Conservation (phyloP, 2,888 invertebrate genomes). For the Conistra vaccinii region DNA sequence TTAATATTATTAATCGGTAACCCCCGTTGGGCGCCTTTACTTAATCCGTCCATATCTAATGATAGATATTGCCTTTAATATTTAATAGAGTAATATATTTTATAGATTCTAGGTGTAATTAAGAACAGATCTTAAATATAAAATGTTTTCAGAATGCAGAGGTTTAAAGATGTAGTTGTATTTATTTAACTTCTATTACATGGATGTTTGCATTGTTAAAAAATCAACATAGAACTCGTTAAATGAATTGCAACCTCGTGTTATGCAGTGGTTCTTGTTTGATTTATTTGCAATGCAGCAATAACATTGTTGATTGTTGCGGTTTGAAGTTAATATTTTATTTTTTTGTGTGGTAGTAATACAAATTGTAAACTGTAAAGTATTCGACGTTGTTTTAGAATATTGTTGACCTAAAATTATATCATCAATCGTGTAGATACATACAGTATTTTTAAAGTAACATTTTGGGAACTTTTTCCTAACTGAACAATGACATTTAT, state of each 20-base stretch:
- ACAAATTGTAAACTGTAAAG: constrained; percentile 71
- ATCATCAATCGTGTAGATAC: constrained; percentile 63
- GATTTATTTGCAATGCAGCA: constrained; percentile 71
- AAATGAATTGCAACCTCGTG: constrained; percentile 33
- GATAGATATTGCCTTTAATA: constrained; percentile 91
- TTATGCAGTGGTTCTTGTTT: constrained; percentile 47
- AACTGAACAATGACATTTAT: constrained; percentile 47
- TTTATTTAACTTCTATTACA: constrained; percentile 77
- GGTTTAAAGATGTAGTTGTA: constrained; percentile 84
- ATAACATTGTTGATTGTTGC: constrained; percentile 81
- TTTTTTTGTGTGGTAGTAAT: constrained; percentile 78
- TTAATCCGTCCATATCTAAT: constrained; percentile 90
- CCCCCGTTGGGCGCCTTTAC: constrained; percentile 89
- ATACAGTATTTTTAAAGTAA: constrained; percentile 70
- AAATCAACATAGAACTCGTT: constrained; percentile 62
- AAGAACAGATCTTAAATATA: constrained; percentile 85
- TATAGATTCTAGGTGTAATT: constrained; percentile 87
- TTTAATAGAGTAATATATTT: constrained; percentile 91
- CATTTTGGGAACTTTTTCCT: constrained; percentile 57
- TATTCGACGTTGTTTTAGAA: constrained; percentile 76
- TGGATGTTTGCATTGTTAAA: constrained; percentile 67
- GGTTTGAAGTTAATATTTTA: constrained; percentile 79
- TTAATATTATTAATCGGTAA: constrained; percentile 89
- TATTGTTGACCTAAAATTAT: constrained; percentile 72
- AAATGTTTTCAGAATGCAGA: constrained; percentile 85